phyloP scores from a whole-genome alignment of 1,140 invertebrate genomes.

The Sycophaga agraensis region DNA sequence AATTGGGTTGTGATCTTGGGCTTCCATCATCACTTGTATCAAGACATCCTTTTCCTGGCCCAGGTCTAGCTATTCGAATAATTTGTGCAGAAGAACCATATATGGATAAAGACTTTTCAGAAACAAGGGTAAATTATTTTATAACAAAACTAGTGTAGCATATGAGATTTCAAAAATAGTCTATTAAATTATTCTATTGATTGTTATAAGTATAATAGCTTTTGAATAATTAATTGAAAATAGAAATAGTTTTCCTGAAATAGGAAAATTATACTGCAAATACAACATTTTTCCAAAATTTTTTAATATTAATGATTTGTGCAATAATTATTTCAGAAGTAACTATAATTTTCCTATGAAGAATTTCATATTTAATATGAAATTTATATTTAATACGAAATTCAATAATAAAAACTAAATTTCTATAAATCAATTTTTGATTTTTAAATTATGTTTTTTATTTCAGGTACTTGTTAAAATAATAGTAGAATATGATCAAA shows the following conservation, averaged over 20 bases:
- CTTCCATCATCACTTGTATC: slow-evolving; percentile 84
- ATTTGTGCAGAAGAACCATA: slow-evolving; percentile 96
- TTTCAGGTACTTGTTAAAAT: slow-evolving; percentile 84
- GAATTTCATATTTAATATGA: no score
- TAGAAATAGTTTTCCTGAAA: no score
- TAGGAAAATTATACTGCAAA: no score
- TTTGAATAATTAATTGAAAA: no score
- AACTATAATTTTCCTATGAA: no score
- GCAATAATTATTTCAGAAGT: no score
- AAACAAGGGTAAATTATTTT: slow-evolving; percentile 73
- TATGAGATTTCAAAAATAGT: no score
- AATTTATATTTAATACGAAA: no score
- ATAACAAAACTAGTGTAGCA: neutral
- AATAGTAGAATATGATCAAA: slow-evolving; percentile 89
- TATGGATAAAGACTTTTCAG: slow-evolving; percentile 92
- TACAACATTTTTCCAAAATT: no score
- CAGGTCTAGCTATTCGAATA: slow-evolving; percentile 91
- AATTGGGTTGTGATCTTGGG: slow-evolving; percentile 84
- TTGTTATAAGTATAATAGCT: no score
- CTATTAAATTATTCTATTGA: no score
- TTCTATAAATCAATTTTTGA: neutral
- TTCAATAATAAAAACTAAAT: neutral
- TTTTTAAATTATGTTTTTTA: slow-evolving; percentile 17
- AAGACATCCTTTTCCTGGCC: slow-evolving; percentile 96
- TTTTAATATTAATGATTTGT: no score